These are phyloP conservation scores for Orchesella cincta DNA, from an alignment of 1,140 invertebrate genomes.

Conservation along the genomic window DNA sequence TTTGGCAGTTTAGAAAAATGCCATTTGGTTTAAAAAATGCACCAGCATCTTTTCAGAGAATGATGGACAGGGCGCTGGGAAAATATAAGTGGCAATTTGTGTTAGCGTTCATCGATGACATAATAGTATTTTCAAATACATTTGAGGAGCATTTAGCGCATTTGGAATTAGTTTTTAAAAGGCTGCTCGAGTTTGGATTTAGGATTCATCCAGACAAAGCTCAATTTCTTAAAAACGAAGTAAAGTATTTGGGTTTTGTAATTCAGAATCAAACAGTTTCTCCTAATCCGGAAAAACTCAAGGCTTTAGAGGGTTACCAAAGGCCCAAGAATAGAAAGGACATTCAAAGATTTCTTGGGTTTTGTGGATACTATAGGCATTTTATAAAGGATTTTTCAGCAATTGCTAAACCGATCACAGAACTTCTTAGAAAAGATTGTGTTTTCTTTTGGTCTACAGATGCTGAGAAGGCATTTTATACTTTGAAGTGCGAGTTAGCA, in stretches of 20 bases:
- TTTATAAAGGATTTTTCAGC: slow-evolving; percentile 55
- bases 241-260: slow-evolving; percentile 41
- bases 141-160: slow-evolving; percentile 54
- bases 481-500: slow-evolving; percentile 40
- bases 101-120: slow-evolving; percentile 58
- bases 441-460: slow-evolving; percentile 26
- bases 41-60: slow-evolving; percentile 56
- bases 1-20: slow-evolving; percentile 57
- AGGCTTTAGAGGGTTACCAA: neutral
- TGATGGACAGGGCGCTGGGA: slow-evolving; percentile 53
- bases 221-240: slow-evolving; percentile 2
- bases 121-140: slow-evolving; percentile 54
- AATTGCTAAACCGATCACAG: slow-evolving; percentile 53
- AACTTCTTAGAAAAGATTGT: slow-evolving; percentile 50
- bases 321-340: slow-evolving; percentile 14
- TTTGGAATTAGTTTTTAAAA: slow-evolving; percentile 52
- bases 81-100: slow-evolving; percentile 44
- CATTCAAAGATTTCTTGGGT: slow-evolving; percentile 32
- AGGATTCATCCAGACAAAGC: slow-evolving; percentile 34
- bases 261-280: neutral
- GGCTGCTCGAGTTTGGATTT: slow-evolving; percentile 42
- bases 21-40: slow-evolving; percentile 58
- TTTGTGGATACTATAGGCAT: slow-evolving; percentile 31
- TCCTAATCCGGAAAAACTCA: slow-evolving; percentile 39
- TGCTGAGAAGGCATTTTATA: slow-evolving; percentile 49